phyloP scores from a whole-genome alignment of 2,888 invertebrate genomes.

The Lasiommata megera region DNA sequence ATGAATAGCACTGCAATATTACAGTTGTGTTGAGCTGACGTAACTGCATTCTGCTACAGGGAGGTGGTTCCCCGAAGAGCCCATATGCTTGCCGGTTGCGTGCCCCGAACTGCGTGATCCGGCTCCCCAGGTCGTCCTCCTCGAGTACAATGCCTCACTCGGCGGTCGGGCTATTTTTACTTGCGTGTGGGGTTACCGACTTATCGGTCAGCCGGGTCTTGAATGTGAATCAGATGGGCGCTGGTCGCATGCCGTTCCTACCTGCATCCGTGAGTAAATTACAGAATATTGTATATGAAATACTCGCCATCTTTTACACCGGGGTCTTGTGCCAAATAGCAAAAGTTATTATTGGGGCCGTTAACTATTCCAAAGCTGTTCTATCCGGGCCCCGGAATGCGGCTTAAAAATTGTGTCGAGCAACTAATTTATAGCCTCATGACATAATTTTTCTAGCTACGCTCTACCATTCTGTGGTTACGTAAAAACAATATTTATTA shows the following conservation, averaged over 20 bases:
- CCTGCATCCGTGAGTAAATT: conserved; percentile 86
- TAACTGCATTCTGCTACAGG: conserved; percentile 62
- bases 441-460: no score
- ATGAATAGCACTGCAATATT: no score
- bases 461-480: no score
- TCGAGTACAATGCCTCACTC: conserved; percentile 90
- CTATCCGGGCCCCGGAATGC: no score
- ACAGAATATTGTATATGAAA: no score
- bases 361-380: no score
- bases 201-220: conserved; percentile 88
- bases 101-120: conserved; percentile 86
- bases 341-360: no score
- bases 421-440: no score
- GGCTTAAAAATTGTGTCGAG: no score
- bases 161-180: conserved; percentile 91
- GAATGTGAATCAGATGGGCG: conserved; percentile 90
- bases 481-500: no score
- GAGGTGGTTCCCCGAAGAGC: conserved; percentile 88
- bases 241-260: conserved; percentile 90
- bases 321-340: no score
- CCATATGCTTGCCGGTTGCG: conserved; percentile 88
- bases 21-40: not conserved
- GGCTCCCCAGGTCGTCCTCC: conserved; percentile 87
- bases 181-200: conserved; percentile 91
- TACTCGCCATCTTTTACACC: no score